Percentiles rank a stretch among this genome's conserved stretches.
These are phyloP conservation scores for Eulithis prunata DNA, from an alignment of 2,888 invertebrate genomes.

Conservation along the genomic window DNA sequence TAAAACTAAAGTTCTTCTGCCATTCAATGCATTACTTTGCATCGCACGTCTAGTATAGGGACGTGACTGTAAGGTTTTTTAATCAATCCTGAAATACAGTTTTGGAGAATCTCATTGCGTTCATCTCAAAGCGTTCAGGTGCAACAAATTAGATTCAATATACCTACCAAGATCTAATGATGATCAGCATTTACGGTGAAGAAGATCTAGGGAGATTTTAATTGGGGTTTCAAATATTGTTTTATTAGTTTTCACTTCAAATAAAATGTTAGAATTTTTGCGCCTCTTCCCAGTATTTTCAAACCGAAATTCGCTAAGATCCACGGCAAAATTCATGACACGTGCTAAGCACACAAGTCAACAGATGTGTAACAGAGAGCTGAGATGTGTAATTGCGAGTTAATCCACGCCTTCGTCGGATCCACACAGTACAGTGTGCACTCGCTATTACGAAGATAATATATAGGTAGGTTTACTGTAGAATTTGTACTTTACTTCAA, in stretches of 20 bases:
- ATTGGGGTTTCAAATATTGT: too few relatives aligned
- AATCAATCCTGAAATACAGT: too few relatives aligned
- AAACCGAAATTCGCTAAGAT: slow-evolving; percentile 11
- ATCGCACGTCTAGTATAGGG: too few relatives aligned
- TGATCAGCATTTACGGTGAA: too few relatives aligned
- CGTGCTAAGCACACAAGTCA: slow-evolving; percentile 52
- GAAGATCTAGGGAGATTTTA: too few relatives aligned
- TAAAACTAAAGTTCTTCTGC: not conserved
- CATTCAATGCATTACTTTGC: too few relatives aligned
- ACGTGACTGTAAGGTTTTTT: too few relatives aligned
- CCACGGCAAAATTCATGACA: slow-evolving; percentile 44
- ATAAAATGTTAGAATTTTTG: not conserved
- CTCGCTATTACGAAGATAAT: not conserved
- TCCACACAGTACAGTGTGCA: slow-evolving; percentile 22
- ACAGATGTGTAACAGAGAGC: slow-evolving; percentile 48
- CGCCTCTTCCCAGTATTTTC: slow-evolving; percentile 3
- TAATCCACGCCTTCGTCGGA: slow-evolving; percentile 69
- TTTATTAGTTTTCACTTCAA: too few relatives aligned
- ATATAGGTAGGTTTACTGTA: not conserved
- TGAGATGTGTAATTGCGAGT: slow-evolving; percentile 73
- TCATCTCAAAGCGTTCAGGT: too few relatives aligned
- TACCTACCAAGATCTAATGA: too few relatives aligned
- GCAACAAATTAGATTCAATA: too few relatives aligned
- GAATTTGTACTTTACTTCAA: slow-evolving; percentile 16
- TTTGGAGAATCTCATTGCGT: too few relatives aligned